Evolutionary conservation across 2,888 invertebrate species (phyloP), one percentile per base, ranked within the genome.

Genomic region (Vanessa cardui): DNA sequence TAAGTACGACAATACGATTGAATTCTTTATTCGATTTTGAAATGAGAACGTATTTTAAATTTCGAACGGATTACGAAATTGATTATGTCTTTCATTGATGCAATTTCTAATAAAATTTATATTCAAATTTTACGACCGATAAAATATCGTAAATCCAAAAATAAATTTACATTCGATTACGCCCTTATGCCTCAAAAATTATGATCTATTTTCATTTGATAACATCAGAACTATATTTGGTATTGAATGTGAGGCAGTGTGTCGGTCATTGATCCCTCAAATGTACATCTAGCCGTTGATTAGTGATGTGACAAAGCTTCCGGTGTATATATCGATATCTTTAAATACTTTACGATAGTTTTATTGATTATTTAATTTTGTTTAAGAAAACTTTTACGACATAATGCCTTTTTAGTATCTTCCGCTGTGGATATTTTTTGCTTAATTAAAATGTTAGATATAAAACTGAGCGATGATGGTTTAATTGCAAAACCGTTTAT

Each of bases 171-270:
- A 47, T 46, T 15, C 50, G 64, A 39, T 49, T 33, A 47, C 50
- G 47, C 31, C 54, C 44, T 49, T 66, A 68, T 47, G 52, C 0
- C 9, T 1, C 18, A 18, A 39, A 1, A 2, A 3, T 2, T 59
- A 59, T 59, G 31, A 18, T 50, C 7, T 31, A 47, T 54, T 47
- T 66, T 49, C 16, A 44, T 62, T 49, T 18, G n/a, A 33, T 31
- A 61, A 31, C 12, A 26, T 26, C 21, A 7, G 18, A 61, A 18
- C 61, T 61, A 49, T 58, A 66, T 58, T 56, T 54, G 44, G 45
- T 50, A 45, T 62, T 52, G 52, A 83, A 91, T 88, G 80, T 91
- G 79, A 83, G 92, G 87, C 90, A 92, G 85, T 92, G 84, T 90
- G 90, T 74, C 89, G 91, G 86, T 74, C 87, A 73, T 80, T 86